Base-by-base conservation (phyloP, 2,113 vertebrate genomes). In the Struthio camelus region DNA sequence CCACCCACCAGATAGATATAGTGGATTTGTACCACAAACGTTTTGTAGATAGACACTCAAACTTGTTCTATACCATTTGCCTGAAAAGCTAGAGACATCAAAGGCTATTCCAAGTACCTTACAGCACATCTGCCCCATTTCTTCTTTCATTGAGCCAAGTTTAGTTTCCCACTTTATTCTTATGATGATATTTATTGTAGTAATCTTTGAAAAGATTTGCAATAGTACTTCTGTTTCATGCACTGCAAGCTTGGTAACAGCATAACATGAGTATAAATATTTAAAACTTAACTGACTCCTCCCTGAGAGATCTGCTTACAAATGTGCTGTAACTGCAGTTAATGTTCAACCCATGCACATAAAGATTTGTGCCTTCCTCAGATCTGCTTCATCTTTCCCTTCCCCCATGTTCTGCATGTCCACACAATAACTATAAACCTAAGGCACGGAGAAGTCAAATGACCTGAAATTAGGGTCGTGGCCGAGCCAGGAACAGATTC, bases 241-340 rank as follows among this genome's bases (percentile, higher is more conserved):
- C 14, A 6, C 16, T 15, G 14, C 6, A 2, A 20, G 19, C 13
- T 34, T 22, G 1, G 5, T 22, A 78, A 70, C 40, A 95, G 36
- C 6, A 58, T 70, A 91, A 34, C 7, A 12, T 23, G 8, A 10
- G 64, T 25, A 71, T 38, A 76, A 84, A 18, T 62, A 66, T 62
- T 91, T 80, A 25, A 53, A 80, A 62, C 7, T 24, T 58, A 86
- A 66, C 28, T 1, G 8, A 56, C 38, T 58, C 36, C 27, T 73
- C 44, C 20, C 32, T 30, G 30, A 61, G 10, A 50, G 7, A 14
- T 48, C 16, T 53, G 19, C 65, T 61, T 73, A 48, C 77, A 40
- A 8, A 56, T 15, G 15, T 20, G 17, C 54, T 71, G 17, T 30
- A n/a, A 59, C 71, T 6, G 1, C 3, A 1, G 0, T 24, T 71